A percentile compares a stretch with the other conserved stretches of the same genome.
Evolutionary conservation across 2,888 invertebrate species (phyloP).

Genomic region (Epicampocera succincta): DNA sequence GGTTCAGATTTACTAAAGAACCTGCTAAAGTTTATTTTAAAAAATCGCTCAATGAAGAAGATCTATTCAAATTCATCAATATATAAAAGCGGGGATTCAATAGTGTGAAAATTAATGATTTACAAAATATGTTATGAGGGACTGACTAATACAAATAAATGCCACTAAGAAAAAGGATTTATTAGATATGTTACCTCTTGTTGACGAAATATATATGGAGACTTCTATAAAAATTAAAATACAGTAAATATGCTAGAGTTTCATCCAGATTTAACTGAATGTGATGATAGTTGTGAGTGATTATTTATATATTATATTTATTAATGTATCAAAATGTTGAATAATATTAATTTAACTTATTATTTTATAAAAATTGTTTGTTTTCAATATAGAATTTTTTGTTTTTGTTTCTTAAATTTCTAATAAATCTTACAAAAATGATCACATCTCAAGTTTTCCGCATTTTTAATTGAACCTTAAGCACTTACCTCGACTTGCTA

Average conservation of each 20-base stretch:
- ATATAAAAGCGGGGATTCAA: conserved; percentile 39
- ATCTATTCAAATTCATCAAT: conserved; percentile 50
- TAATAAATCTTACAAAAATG: not conserved
- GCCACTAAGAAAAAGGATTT: conserved; percentile 54
- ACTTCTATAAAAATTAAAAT: conserved; percentile 31
- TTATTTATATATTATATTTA: too few species aligned
- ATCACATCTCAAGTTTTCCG: too few species aligned
- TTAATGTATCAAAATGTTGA: too few species aligned
- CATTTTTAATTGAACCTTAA: too few species aligned
- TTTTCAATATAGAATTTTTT: conserved; percentile 1
- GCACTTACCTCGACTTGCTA: not conserved
- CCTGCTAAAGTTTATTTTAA: conserved; percentile 40
- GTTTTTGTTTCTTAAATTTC: not conserved
- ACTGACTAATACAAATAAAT: conserved; percentile 43
- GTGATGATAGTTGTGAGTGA: conserved; percentile 32
- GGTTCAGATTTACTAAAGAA: conserved; percentile 38
- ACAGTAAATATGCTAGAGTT: conserved; percentile 28
- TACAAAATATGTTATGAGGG: conserved; percentile 33
- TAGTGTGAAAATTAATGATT: conserved; percentile 27
- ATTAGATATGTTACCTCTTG: conserved; percentile 40
- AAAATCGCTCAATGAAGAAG: conserved; percentile 35
- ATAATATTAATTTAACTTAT: too few species aligned
- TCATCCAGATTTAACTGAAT: conserved; percentile 48
- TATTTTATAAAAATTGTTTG: not conserved
- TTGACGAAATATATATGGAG: conserved; percentile 37